Base-by-base conservation (phyloP, 92 coral and sea anemone genomes). In the Epizoanthus fatuus region DNA sequence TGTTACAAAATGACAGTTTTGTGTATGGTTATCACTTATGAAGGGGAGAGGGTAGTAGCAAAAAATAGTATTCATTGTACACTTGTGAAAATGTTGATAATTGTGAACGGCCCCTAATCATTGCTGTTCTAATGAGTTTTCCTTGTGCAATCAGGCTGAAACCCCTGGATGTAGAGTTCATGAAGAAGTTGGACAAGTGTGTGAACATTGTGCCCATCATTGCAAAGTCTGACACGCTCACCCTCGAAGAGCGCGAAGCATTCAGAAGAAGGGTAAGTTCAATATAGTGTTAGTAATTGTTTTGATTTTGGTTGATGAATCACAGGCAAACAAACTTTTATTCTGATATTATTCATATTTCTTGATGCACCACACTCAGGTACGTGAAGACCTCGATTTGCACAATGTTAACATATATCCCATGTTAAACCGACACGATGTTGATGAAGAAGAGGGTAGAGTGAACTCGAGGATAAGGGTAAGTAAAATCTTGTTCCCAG, bases 101-200 rank as follows among this genome's bases (percentile, higher is more conserved):
- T 49, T 49, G 53, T 49, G 9, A 49, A 49, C 4, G 25, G 44
- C 14, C 44, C 62, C 15, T 47, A 29, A 29, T 49, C 5, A 20
- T 12, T 52, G 19, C 13, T 37, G 35, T 42, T 72, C 20, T 17
- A 1, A 38, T 49, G 9, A 25, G 0, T 6, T 69, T 20, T 70
- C 14, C 8, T 17, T 68, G 57, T 78, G 3, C 20, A 35, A 14
- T 22, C 20, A 93, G 96, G 86, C 81, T 97, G 93, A 95, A 91
- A 63, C 97, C 98, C 7, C 86, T 97, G 72, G 99, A 97, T 86
- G 93, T 97, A 57, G 98, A 97, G 73, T 97, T 97, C 85, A 97
- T 97, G 99, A 97, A 97, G 78, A 82, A 94, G 78, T 81, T 97
- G 38, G 98, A 97, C 92, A 97, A 97, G 90, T 97, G 99, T 86